Base-by-base conservation (phyloP, 2,888 invertebrate genomes). In the Hypselothyrea guttata region DNA sequence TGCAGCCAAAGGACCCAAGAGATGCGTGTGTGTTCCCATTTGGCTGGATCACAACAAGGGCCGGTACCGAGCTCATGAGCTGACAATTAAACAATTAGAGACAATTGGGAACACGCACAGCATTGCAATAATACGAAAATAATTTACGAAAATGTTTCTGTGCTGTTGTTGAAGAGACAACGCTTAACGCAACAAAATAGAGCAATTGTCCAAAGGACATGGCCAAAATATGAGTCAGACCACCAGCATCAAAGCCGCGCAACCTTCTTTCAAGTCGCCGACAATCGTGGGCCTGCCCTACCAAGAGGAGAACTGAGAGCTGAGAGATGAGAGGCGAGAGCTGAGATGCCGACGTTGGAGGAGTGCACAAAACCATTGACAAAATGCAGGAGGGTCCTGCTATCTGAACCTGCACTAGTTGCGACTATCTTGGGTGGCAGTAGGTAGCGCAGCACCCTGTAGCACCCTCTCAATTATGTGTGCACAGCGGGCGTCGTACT, bases 401-500 rank as follows among this genome's bases (percentile, higher is more conserved):
- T 22, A 35, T 8, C 15, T 33, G 52, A 52, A 48, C 67, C 58
- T 62, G 62, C 37, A 60, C 72, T 69, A 83, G 74, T 83, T 79
- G 66, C 44, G 60, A 55, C n/a, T 38, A 33, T 48, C 70, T 48
- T 70, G 70, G 70, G 67, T 70, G 70, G 71, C 15, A 46, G 40
- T 70, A 61, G 66, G 54, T 57, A 65, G 47, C 27, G 18, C 13
- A 13, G 27, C 4, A 7, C 27, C 27, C 30, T 35, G 37, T 41
- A 33, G 72, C 47, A 66, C 46, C 54, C 67, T 77, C 78, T 77
- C 78, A 86, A 87, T 87, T 87, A 87, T 87, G 73, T 86, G 84
- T 83, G 87, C 88, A 75, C 87, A 88, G 87, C 88, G 81, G 88
- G 87, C 82, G 87, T 87, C 75, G 71, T 67, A 87, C 86, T 82